Percentiles rank a stretch among this genome's conserved stretches.
Conservation (phyloP, 2,113 vertebrate species). For the Tylochromis polylepis region DNA sequence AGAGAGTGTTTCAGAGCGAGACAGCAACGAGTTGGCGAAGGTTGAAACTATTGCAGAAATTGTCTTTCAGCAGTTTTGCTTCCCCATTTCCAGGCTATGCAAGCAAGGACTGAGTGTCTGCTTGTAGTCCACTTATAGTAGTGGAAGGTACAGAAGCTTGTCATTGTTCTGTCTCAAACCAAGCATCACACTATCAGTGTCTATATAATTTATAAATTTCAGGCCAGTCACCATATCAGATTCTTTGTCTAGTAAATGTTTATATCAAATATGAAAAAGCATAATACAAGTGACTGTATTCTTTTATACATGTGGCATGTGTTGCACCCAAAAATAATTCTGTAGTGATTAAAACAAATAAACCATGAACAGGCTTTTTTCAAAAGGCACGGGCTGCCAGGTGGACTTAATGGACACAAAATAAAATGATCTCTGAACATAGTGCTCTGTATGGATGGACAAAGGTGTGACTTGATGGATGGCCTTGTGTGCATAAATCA, state of each 20-base stretch:
- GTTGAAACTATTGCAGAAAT: background rate
- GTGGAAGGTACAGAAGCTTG: slow-evolving; percentile 53
- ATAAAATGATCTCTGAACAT: background rate
- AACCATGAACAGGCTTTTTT: slow-evolving; percentile 77
- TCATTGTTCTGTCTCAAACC: slow-evolving; percentile 44
- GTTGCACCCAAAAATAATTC: slow-evolving; percentile 72
- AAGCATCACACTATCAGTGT: slow-evolving; percentile 22
- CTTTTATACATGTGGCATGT: slow-evolving; percentile 82
- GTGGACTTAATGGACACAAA: slow-evolving; percentile 14
- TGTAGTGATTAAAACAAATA: slow-evolving; percentile 80
- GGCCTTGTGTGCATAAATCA: background rate
- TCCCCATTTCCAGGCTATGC: slow-evolving; percentile 56
- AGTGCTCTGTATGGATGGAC: background rate
- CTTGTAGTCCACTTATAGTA: slow-evolving; percentile 50
- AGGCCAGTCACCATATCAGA: slow-evolving; percentile 52
- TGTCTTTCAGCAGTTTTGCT: slow-evolving; percentile 27
- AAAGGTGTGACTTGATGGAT: background rate
- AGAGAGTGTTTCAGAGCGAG: slow-evolving; percentile 26
- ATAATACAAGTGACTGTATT: slow-evolving; percentile 73
- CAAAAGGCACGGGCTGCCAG: slow-evolving; percentile 49
- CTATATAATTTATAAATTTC: slow-evolving; percentile 54
- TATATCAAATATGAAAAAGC: slow-evolving; percentile 70
- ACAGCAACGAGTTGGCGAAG: background rate
- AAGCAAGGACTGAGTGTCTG: slow-evolving; percentile 60
- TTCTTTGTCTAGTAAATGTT: slow-evolving; percentile 75